phyloP scores from a whole-genome alignment of 2,113 vertebrate genomes.

The Phrynosoma platyrhinos region DNA sequence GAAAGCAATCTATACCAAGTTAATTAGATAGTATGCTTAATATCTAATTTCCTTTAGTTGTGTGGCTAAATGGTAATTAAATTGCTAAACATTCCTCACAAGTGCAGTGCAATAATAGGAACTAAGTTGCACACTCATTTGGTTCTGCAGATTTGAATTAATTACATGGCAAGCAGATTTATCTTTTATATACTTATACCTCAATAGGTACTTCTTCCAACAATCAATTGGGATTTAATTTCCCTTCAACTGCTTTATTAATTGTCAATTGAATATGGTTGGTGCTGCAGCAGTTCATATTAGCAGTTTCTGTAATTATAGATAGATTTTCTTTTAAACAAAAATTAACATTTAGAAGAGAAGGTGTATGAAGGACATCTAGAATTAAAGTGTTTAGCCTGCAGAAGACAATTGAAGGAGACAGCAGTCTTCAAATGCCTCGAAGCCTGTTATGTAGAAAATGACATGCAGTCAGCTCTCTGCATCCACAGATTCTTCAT shows the following conservation, averaged over 20 bases:
- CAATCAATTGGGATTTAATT: constrained; percentile 71
- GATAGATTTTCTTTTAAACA: constrained; percentile 37
- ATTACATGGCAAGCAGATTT: constrained; percentile 72
- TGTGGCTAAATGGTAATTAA: constrained; percentile 71
- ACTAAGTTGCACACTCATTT: constrained; percentile 58
- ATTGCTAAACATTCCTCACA: constrained; percentile 67
- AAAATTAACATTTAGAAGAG: background rate
- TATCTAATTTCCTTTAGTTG: constrained; percentile 69
- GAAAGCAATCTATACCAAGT: constrained; percentile 71
- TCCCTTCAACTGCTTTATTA: constrained; percentile 64
- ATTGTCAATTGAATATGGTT: constrained; percentile 71
- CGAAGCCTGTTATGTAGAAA: background rate
- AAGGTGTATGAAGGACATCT: background rate
- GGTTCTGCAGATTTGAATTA: constrained; percentile 74
- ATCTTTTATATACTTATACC: constrained; percentile 74
- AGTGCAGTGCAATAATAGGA: constrained; percentile 71
- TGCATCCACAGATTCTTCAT: no score
- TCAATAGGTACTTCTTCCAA: constrained; percentile 63
- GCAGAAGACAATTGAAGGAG: background rate
- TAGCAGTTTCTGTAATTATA: constrained; percentile 48
- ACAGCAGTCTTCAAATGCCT: background rate
- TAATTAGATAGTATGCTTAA: constrained; percentile 70
- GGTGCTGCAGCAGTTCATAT: constrained; percentile 38
- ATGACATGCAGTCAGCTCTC: background rate
- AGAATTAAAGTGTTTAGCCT: background rate